Conservation (phyloP, 53 echinoderm and acorn worm genomes). For the Glandiceps talaboti region DNA sequence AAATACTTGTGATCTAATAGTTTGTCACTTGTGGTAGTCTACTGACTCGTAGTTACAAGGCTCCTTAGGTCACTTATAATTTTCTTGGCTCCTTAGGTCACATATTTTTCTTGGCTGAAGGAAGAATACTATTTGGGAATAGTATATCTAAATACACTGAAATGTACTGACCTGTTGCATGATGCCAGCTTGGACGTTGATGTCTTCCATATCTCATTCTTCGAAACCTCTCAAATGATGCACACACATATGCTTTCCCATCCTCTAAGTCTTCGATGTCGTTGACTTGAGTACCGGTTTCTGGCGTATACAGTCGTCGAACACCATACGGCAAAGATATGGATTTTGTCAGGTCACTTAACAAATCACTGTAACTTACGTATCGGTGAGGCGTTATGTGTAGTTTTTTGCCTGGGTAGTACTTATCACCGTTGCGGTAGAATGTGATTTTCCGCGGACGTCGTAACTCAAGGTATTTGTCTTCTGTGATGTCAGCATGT, state of each 20-base stretch:
- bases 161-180: conserved; percentile 44
- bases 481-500: conserved; percentile 32
- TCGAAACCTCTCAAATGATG: conserved; percentile 84
- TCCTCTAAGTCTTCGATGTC: conserved; percentile 75
- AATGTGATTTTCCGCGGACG: conserved; percentile 63
- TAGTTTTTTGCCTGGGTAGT: conserved; percentile 79
- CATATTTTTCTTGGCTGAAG: no score
- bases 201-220: conserved; percentile 51
- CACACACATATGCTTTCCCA: conserved; percentile 82
- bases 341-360: conserved; percentile 77
- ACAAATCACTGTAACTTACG: conserved; percentile 59
- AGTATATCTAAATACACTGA: no score
- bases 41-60: no score
- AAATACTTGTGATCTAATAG: no score
- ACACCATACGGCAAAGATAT: conserved; percentile 94
- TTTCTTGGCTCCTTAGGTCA: no score
- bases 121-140: no score
- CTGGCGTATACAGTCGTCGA: conserved; percentile 61
- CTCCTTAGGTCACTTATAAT: no score
- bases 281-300: conserved; percentile 25
- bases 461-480: conserved; percentile 39
- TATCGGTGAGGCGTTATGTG: conserved; percentile 85
- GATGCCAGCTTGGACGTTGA: conserved; percentile 38
- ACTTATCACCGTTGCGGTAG: conserved; percentile 92
- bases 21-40: no score